These are phyloP conservation scores for Parthenolecanium corni DNA, from an alignment of 2,888 invertebrate species.

Conservation along the genomic window DNA sequence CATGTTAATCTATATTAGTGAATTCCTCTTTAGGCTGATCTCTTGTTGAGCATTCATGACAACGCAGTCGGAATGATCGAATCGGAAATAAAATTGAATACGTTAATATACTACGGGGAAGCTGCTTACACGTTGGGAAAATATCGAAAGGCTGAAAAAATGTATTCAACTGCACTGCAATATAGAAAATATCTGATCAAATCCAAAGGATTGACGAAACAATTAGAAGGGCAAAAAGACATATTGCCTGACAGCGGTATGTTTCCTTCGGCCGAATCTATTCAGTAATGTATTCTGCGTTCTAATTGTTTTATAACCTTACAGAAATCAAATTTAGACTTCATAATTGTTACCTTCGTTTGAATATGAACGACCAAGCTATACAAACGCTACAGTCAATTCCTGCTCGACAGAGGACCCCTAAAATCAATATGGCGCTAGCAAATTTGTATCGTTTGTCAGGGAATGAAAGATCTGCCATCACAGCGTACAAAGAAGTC, in stretches of 20 bases:
- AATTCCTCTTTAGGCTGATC: constrained; percentile 45
- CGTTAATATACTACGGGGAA: constrained; percentile 57
- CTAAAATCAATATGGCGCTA: constrained; percentile 64
- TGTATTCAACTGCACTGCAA: constrained; percentile 52
- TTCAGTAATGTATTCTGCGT: too few relatives aligned
- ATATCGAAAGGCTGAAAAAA: constrained; percentile 55
- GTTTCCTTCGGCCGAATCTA: too few relatives aligned
- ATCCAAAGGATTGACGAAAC: constrained; percentile 42
- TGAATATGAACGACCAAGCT: constrained; percentile 53
- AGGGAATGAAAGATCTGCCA: constrained; percentile 59
- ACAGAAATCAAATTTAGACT: constrained; percentile 59
- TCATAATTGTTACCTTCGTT: constrained; percentile 54
- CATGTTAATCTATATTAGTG: not conserved
- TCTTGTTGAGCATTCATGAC: constrained; percentile 52
- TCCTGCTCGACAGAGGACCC: constrained; percentile 53
- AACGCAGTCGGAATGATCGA: constrained; percentile 51
- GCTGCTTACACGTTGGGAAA: constrained; percentile 54
- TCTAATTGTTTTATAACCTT: constrained; percentile 16
- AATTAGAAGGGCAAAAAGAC: constrained; percentile 43
- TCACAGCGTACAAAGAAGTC: constrained; percentile 66
- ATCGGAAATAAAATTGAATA: constrained; percentile 53
- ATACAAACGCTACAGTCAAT: constrained; percentile 44
- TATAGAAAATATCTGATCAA: constrained; percentile 51
- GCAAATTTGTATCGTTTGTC: constrained; percentile 58
- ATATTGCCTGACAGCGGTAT: constrained; percentile 45